Percentiles rank a stretch among this genome's conserved stretches.
These are phyloP conservation scores for Petromus typicus DNA, from an alignment of 2,113 vertebrate species.

Conservation along the genomic window DNA sequence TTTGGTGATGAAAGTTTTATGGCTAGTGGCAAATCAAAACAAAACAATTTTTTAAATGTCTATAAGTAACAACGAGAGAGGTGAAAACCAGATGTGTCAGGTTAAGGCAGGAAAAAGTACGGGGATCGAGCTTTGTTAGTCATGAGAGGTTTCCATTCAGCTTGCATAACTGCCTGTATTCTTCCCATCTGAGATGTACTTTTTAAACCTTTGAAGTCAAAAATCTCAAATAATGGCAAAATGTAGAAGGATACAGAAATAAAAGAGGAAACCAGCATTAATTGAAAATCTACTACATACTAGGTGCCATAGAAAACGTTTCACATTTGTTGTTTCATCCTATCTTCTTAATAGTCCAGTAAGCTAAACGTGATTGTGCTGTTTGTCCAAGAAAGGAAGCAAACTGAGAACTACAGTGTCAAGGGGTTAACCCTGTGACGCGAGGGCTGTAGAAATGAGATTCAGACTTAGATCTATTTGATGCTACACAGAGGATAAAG, in stretches of 20 bases:
- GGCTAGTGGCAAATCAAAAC: neutral
- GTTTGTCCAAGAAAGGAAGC: neutral
- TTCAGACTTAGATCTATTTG: neutral
- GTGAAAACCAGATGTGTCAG: neutral
- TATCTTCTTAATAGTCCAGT: constrained; percentile 9
- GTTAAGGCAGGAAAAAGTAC: neutral
- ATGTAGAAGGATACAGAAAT: neutral
- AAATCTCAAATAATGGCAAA: constrained; percentile 18
- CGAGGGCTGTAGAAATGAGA: neutral
- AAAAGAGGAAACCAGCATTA: neutral
- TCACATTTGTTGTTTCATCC: neutral
- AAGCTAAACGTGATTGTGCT: neutral
- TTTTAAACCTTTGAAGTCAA: constrained; percentile 15
- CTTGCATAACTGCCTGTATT: neutral
- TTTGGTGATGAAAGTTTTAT: neutral
- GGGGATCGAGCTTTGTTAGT: neutral
- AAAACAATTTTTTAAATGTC: neutral
- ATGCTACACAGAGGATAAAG: neutral
- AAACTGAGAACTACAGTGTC: neutral
- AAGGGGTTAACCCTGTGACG: neutral
- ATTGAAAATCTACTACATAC: neutral
- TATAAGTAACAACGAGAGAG: neutral
- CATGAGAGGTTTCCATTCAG: neutral
- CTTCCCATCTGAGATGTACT: neutral
- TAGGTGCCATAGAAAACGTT: neutral